Base-by-base conservation (phyloP, 2,888 invertebrate species). In the Brachyptera putata region DNA sequence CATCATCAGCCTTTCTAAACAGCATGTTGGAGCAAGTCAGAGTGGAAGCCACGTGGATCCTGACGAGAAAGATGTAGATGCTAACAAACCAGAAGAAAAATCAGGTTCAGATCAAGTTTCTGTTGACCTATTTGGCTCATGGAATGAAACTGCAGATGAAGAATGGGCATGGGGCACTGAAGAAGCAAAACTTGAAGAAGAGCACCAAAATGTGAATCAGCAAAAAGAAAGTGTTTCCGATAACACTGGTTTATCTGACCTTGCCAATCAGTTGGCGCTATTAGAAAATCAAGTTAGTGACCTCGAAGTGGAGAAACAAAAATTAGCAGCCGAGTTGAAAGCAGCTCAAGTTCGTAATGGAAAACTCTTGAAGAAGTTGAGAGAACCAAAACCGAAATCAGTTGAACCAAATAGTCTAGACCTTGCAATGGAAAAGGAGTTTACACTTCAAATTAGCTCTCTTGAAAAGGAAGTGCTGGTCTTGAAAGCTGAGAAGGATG, bases 301-400 rank as follows among this genome's bases (percentile, higher is more conserved):
- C 58, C 74, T 88, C 3, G 79, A 82, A 67, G 71, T 76, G 1
- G 82, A 85, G 63, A 80, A 83, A 62, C 78, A 81, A 16, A 75
- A 76, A 46, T 72, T 86, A 18, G 76, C 79, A 60, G 78, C 81
- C 58, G 87, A 89, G 66, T 78, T 87, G 7, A 80, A 83, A 64
- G 76, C 81, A 25, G 76, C 81, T 62, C 86, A 89, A 72, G 74
- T 84, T 0, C 91, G 91, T 71, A 83, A 86, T 26, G 82, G 84
- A 1, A 93, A 91, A 75, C 80, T 91, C 65, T 77, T 94, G 67
- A 87, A 88, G 68, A 94, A 92, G 73, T 75, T 94, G 43, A 94
- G 92, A 73, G 88, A 91, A 70, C 3, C 7, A 7, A 21, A 16
- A 3, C 4, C 21, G 24, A 22, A n/a, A 11, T 21, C 78, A 14